phyloP scores from a whole-genome alignment of 2,888 invertebrate genomes.

The Laspeyria flexula region DNA sequence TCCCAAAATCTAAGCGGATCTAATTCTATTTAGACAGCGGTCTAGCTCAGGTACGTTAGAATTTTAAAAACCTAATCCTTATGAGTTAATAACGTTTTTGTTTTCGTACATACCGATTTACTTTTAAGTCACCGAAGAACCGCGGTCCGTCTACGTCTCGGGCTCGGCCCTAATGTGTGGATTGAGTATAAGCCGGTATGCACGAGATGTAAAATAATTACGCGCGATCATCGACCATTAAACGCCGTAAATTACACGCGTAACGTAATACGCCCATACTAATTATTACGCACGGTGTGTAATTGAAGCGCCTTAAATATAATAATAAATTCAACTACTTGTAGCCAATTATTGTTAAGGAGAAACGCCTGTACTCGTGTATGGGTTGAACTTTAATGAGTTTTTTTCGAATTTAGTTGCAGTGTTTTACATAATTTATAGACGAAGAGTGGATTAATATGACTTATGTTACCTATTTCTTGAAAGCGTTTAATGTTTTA shows the following conservation, averaged over 20 bases:
- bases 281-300: conserved; percentile 56
- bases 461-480: no score
- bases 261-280: conserved; percentile 63
- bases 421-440: neutral
- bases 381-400: neutral
- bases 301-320: conserved; percentile 58
- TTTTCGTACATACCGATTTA: no score
- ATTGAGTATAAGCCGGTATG: no score
- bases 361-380: conserved; percentile 16
- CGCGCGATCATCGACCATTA: conserved; percentile 67
- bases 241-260: conserved; percentile 63
- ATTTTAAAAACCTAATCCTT: no score
- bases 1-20: no score
- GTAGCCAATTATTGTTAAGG: conserved; percentile 52
- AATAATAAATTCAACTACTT: conserved; percentile 54
- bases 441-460: neutral
- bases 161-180: no score
- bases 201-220: conserved; percentile 66
- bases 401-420: neutral
- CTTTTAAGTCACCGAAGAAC: no score
- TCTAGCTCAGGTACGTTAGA: no score
- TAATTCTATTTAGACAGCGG: no score
- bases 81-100: no score
- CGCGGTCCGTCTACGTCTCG: no score
- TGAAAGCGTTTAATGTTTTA: no score